phyloP scores from a whole-genome alignment of 1,140 invertebrate genomes.

The Conopomorpha cramerella region DNA sequence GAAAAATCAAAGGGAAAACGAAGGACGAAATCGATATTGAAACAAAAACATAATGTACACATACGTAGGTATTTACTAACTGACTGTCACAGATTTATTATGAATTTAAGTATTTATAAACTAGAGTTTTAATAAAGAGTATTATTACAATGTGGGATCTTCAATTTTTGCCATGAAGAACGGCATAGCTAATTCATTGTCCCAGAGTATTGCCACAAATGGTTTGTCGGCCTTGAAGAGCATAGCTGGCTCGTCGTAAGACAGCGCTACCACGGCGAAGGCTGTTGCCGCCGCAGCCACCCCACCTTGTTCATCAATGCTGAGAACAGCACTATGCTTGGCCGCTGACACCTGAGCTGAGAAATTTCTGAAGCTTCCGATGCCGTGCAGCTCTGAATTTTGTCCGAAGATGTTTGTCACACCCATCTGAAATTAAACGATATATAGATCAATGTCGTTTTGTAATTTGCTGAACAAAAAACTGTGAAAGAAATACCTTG shows the following conservation, averaged over 20 bases:
- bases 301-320: conserved; percentile 74
- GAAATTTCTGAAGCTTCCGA: conserved; percentile 24
- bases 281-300: conserved; percentile 70
- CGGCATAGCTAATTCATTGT: conserved; percentile 29
- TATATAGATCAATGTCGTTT: too few relatives aligned
- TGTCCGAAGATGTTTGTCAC: conserved; percentile 65
- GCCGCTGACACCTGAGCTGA: conserved; percentile 62
- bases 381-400: conserved; percentile 59
- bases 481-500: too few relatives aligned
- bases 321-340: conserved; percentile 71
- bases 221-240: conserved; percentile 67
- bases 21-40: conserved; percentile 3
- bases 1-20: conserved; percentile 20
- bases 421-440: conserved; percentile 62
- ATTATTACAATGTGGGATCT: too few relatives aligned
- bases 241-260: conserved; percentile 48
- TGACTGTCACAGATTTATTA: not conserved
- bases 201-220: conserved; percentile 62
- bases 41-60: conserved; percentile 4
- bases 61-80: conserved; percentile 3
- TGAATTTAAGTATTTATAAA: not conserved
- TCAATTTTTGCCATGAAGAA: conserved; percentile 48
- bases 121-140: too few relatives aligned
- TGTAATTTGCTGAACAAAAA: too few relatives aligned
- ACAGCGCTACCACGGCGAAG: conserved; percentile 63